Percentiles rank a stretch among this genome's conserved stretches.
These are phyloP conservation scores for Hydropsyche tenuis DNA, from an alignment of 1,140 invertebrate species.

Conservation along the genomic window DNA sequence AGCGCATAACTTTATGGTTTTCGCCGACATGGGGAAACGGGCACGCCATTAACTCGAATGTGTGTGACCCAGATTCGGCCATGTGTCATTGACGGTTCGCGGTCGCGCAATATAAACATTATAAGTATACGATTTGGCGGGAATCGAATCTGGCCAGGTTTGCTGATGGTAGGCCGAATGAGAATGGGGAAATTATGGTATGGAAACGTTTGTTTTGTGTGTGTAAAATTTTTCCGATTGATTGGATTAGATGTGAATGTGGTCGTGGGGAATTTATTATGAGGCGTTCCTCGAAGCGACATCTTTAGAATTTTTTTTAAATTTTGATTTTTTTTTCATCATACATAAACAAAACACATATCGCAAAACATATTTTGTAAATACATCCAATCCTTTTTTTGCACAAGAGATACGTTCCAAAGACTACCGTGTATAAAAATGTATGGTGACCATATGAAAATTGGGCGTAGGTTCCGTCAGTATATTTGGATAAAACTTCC, in stretches of 20 bases:
- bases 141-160: slow-evolving; percentile 1
- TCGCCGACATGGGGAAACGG: background rate
- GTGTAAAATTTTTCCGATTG: background rate
- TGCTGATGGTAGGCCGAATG: background rate
- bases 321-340: background rate
- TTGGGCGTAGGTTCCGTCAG: too few species aligned
- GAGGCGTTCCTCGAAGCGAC: too few species aligned
- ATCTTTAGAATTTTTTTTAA: background rate
- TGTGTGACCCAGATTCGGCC: slow-evolving; percentile 5
- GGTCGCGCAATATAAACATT: background rate
- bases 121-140: background rate
- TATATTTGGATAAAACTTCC: too few species aligned
- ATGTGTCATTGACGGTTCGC: background rate
- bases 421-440: too few species aligned
- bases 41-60: background rate
- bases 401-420: too few species aligned
- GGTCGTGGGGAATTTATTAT: background rate
- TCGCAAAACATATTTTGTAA: too few species aligned
- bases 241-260: background rate
- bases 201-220: background rate
- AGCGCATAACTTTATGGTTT: too few species aligned
- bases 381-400: too few species aligned
- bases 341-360: too few species aligned
- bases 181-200: background rate
- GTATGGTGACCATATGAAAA: too few species aligned